Percentiles rank a stretch among this genome's conserved stretches.
Conservation (phyloP, 2,888 invertebrate genomes). For the Tribolium freemani region DNA sequence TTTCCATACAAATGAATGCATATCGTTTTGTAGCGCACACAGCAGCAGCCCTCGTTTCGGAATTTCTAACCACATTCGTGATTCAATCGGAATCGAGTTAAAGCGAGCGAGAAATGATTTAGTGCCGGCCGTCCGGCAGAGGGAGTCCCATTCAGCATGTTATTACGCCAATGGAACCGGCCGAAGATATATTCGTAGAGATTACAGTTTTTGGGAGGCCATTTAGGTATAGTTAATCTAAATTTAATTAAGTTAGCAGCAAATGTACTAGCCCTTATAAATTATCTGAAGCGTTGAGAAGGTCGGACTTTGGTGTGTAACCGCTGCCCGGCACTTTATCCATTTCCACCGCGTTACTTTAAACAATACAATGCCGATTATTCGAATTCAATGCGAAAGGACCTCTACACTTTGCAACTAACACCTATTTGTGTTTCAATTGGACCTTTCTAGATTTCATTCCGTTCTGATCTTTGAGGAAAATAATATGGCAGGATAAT, state of each 20-base stretch:
- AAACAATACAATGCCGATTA: constrained; percentile 41
- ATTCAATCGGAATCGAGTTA: constrained; percentile 64
- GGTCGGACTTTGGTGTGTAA: constrained; percentile 41
- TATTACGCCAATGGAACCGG: constrained; percentile 44
- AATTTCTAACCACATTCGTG: constrained; percentile 61
- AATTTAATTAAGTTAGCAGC: constrained; percentile 59
- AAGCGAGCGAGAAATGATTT: constrained; percentile 64
- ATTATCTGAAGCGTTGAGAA: constrained; percentile 41
- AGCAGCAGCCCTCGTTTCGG: constrained; percentile 53
- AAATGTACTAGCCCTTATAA: constrained; percentile 43
- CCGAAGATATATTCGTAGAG: constrained; percentile 54
- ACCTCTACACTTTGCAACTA: constrained; percentile 1
- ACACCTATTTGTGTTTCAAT: constrained; percentile 27
- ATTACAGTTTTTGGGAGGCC: constrained; percentile 56
- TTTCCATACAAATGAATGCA: constrained; percentile 59
- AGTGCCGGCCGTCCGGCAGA: constrained; percentile 45
- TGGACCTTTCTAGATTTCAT: not conserved
- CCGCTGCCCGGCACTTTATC: constrained; percentile 45
- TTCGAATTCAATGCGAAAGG: constrained; percentile 18
- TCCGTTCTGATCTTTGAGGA: constrained; percentile 25
- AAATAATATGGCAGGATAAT: constrained; percentile 27
- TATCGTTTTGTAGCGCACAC: constrained; percentile 50
- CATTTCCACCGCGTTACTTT: constrained; percentile 38
- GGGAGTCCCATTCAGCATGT: constrained; percentile 41
- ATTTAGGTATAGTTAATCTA: constrained; percentile 59